phyloP scores from a whole-genome alignment of 2,888 invertebrate genomes.

The Trachelus stipa region DNA sequence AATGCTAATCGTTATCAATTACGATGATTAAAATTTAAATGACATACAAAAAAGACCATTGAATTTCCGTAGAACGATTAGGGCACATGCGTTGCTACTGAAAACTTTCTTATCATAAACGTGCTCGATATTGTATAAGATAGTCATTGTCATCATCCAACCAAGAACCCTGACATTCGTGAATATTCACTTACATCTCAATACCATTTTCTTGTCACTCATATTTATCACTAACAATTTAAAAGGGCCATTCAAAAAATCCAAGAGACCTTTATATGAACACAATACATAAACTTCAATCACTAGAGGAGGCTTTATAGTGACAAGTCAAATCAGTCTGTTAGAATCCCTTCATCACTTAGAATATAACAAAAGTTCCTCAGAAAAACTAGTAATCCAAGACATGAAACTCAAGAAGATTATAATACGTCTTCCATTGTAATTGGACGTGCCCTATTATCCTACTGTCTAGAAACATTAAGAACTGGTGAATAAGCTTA shows the following conservation, averaged over 20 bases:
- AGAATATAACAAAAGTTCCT: not conserved
- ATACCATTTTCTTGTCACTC: not conserved
- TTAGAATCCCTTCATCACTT: not conserved
- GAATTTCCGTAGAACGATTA: slow-evolving; percentile 32
- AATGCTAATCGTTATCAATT: slow-evolving; percentile 45
- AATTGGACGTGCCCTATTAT: not conserved
- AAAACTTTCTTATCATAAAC: not conserved
- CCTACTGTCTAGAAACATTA: not conserved
- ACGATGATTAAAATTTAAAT: slow-evolving; percentile 46
- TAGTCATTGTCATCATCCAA: not conserved
- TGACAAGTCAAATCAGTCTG: not conserved
- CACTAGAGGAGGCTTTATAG: not conserved
- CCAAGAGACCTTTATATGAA: not conserved
- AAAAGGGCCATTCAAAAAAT: not conserved
- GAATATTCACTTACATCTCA: not conserved
- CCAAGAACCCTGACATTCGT: not conserved
- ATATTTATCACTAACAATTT: not conserved
- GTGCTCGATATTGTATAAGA: not conserved
- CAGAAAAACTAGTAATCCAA: not conserved
- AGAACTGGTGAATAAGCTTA: too few species aligned
- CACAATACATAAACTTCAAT: not conserved
- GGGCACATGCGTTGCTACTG: slow-evolving; percentile 3
- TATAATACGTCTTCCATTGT: not conserved
- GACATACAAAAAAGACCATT: slow-evolving; percentile 34
- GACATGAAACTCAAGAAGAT: not conserved